Percentiles rank a stretch among this genome's conserved stretches.
These are phyloP conservation scores for Cryptocephalus moraei DNA, from an alignment of 2,888 invertebrate species.

Conservation along the genomic window DNA sequence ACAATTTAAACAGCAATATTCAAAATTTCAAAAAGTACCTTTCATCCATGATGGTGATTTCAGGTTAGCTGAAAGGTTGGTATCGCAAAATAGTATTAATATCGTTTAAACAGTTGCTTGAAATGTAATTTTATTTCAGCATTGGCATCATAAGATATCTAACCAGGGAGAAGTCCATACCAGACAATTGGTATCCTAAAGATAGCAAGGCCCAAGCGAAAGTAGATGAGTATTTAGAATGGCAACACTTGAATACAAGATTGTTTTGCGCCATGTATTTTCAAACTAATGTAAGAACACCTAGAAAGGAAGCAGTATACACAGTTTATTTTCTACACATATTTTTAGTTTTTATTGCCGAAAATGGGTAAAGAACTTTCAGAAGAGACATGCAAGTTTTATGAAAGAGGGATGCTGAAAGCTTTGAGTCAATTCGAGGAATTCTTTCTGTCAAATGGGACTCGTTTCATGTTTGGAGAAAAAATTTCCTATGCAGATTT, in stretches of 20 bases:
- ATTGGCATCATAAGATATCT: constrained; percentile 66
- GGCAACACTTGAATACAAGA: constrained; percentile 64
- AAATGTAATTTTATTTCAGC: constrained; percentile 37
- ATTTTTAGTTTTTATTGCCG: constrained; percentile 34
- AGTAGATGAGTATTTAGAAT: constrained; percentile 65
- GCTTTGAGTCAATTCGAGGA: constrained; percentile 49
- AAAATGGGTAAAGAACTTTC: constrained; percentile 38
- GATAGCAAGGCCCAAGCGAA: constrained; percentile 49
- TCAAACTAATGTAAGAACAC: constrained; percentile 41
- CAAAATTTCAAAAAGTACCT: constrained; percentile 47
- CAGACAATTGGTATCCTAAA: constrained; percentile 56
- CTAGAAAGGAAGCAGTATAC: not conserved
- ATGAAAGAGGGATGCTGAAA: constrained; percentile 42
- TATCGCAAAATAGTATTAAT: not conserved
- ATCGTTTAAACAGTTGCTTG: no score
- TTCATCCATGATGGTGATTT: constrained; percentile 47
- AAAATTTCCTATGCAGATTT: constrained; percentile 61
- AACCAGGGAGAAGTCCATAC: constrained; percentile 43
- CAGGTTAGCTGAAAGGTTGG: constrained; percentile 42
- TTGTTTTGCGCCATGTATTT: constrained; percentile 50
- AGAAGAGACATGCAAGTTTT: constrained; percentile 33
- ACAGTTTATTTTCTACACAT: not conserved
- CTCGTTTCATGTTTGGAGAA: constrained; percentile 44
- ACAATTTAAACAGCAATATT: constrained; percentile 39
- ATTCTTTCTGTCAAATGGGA: not conserved